Base-by-base conservation (phyloP, 2,888 invertebrate species). In the Eupithecia abbreviata region DNA sequence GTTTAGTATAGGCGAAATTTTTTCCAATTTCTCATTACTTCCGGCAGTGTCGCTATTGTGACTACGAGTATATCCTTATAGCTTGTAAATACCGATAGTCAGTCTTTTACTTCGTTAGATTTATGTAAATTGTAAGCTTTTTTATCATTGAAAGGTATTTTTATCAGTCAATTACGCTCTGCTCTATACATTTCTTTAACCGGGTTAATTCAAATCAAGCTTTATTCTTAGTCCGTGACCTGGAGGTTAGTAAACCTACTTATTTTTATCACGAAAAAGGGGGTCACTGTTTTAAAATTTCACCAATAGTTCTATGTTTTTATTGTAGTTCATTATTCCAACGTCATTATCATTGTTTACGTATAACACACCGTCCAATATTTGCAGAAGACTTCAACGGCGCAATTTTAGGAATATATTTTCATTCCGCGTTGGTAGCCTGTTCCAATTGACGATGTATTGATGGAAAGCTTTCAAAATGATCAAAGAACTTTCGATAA, bases 401-500 rank as follows among this genome's bases (percentile, higher is more conserved):
- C 18, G 51, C 70, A 70, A 70, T 68, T 77, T 74, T 42, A 51
- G 51, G 70, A 72, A 66, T 72, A 77, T 74, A 65, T 69, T 77
- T 74, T 51, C 41, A 65, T 13, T 72, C 13, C 55, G 66, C 69
- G 66, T 67, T 66, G 49, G 62, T n/a, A 45, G 70, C 65, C 15
- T 69, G 45, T 43, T 71, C 73, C 74, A 77, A 74, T 73, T 71
- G 70, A 71, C 55, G 47, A 42, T 75, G 58, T 70, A 67, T 75
- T 77, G 75, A 77, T 71, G 55, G 65, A 72, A 70, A 72, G 75
- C 75, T 77, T 75, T 75, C 49, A 75, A 67, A 70, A 71, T 58
- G 69, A 77, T 73, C 75, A 77, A 73, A 73, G 70, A 72, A 49
- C 72, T 67, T 45, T 51, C 51, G 18, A 70, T 69, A 42, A 69